Evolutionary conservation across 2,888 invertebrate species (phyloP).

Genomic region (Teleiodes luculella): DNA sequence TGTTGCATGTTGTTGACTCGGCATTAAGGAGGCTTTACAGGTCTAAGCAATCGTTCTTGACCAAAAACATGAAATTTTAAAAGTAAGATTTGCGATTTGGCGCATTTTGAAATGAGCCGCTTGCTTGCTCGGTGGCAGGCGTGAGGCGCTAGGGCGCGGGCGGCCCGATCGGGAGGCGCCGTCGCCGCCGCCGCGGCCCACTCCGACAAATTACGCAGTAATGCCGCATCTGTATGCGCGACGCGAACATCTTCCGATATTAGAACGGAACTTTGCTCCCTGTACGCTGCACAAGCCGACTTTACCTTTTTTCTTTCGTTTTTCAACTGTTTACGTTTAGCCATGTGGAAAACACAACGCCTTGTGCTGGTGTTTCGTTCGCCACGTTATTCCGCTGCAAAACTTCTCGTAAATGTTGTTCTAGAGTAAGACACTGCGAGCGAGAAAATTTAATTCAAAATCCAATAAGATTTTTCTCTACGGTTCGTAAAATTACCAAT

Average conservation of each 20-base stretch:
- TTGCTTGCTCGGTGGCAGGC: constrained; percentile 1
- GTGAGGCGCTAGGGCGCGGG: constrained; percentile 3
- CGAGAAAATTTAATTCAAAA: neutral
- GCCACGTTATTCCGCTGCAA: neutral
- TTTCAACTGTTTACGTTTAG: constrained; percentile 19
- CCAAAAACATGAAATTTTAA: neutral
- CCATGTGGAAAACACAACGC: constrained; percentile 2
- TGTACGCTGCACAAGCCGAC: constrained; percentile 17
- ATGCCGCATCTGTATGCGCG: constrained; percentile 52
- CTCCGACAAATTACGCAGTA: constrained; percentile 48
- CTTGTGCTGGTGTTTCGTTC: constrained; percentile 7
- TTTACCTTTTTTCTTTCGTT: constrained; percentile 18
- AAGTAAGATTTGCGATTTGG: constrained; percentile 14
- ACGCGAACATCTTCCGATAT: constrained; percentile 44
- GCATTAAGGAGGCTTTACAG: too few relatives aligned
- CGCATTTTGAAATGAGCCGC: constrained; percentile 13
- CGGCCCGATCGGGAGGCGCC: constrained; percentile 12
- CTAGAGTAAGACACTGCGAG: neutral
- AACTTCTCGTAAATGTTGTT: neutral
- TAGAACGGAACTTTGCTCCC: constrained; percentile 38
- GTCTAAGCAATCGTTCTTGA: neutral
- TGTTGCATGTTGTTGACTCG: too few relatives aligned
- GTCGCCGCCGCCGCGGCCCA: constrained; percentile 26
- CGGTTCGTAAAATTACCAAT: constrained; percentile 27
- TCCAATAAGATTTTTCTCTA: constrained; percentile 5